phyloP scores from a whole-genome alignment of 2,888 invertebrate genomes.

The Napeogenes inachia region DNA sequence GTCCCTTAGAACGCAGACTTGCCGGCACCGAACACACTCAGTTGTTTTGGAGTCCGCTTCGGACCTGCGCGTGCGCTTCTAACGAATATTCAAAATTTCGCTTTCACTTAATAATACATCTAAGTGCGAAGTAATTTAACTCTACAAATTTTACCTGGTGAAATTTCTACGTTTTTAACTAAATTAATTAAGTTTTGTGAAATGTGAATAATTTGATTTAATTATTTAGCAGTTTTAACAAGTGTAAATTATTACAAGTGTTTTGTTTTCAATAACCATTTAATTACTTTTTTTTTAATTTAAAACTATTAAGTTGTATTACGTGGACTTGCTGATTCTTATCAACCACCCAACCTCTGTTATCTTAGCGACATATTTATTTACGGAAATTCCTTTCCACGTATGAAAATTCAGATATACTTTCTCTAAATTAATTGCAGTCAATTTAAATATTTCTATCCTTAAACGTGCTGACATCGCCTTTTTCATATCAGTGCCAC shows the following conservation, averaged over 20 bases:
- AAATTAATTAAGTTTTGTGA: conserved; percentile 8
- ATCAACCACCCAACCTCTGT: background rate
- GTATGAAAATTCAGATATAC: background rate
- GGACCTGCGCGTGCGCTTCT: conserved; percentile 53
- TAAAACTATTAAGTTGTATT: conserved; percentile 26
- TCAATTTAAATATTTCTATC: conserved; percentile 20
- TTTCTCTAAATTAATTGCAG: conserved; percentile 12
- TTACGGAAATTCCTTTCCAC: conserved; percentile 19
- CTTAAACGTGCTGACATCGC: conserved; percentile 7
- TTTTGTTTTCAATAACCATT: conserved; percentile 34
- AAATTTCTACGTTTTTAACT: conserved; percentile 23
- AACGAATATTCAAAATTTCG: conserved; percentile 30
- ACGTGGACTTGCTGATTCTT: background rate
- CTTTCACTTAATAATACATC: conserved; percentile 33
- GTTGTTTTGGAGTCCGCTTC: conserved; percentile 65
- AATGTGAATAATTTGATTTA: conserved; percentile 10
- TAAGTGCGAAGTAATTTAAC: conserved; percentile 33
- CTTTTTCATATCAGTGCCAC: background rate
- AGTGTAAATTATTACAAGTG: conserved; percentile 38
- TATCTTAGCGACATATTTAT: conserved; percentile 36
- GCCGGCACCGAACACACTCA: conserved; percentile 54
- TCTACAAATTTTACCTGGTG: conserved; percentile 25
- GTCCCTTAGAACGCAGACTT: conserved; percentile 45
- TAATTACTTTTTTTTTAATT: conserved; percentile 38
- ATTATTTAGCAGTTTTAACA: conserved; percentile 12